phyloP scores from a whole-genome alignment of 2,113 vertebrate species.

The Propithecus coquereli region DNA sequence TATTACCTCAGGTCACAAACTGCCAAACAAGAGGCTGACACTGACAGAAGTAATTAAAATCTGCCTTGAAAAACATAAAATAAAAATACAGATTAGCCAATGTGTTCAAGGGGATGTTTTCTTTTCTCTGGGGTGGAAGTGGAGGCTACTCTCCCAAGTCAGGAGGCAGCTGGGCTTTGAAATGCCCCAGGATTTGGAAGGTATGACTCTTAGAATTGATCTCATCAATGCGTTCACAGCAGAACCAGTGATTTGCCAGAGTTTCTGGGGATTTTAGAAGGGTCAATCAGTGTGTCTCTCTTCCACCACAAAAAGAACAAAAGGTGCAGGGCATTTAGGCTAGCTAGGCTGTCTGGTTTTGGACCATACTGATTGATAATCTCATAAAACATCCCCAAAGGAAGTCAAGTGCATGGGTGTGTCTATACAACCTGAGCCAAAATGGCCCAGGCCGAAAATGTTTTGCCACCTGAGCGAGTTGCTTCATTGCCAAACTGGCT shows the following conservation, averaged over 20 bases:
- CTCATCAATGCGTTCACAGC: background rate
- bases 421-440: constrained; percentile 19
- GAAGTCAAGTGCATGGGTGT: constrained; percentile 25
- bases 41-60: background rate
- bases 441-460: background rate
- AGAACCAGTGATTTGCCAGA: background rate
- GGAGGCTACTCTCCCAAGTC: background rate
- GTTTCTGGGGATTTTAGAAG: background rate
- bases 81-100: background rate
- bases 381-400: constrained; percentile 11
- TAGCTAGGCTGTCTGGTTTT: background rate
- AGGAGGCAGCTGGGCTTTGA: background rate
- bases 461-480: constrained; percentile 28
- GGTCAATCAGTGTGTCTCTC: background rate
- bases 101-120: background rate
- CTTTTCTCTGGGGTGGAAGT: background rate
- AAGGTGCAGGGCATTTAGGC: background rate
- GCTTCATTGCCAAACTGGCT: background rate
- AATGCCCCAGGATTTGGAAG: background rate
- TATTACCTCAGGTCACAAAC: background rate
- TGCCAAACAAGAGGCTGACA: background rate
- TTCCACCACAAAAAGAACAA: background rate
- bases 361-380: background rate
- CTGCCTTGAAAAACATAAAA: background rate
- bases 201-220: background rate